These are phyloP conservation scores for Micrasema longulum DNA, from an alignment of 1,140 invertebrate genomes.

Conservation along the genomic window DNA sequence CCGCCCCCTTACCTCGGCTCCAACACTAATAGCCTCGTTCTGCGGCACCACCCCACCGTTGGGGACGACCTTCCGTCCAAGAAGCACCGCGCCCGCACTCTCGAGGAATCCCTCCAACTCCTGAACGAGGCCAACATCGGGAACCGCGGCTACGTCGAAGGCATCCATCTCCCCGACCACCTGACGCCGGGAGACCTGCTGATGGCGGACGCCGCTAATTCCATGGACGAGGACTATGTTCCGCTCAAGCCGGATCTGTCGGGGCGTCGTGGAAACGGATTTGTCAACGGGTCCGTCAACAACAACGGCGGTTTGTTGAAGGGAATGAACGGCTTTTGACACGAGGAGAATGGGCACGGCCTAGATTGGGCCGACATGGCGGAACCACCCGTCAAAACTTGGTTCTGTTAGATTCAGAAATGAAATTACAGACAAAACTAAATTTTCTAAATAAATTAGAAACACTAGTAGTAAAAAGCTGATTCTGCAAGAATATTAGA, in stretches of 20 bases:
- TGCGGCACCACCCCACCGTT: constrained; percentile 55
- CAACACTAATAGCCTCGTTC: constrained; percentile 60
- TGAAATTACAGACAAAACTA: too few species aligned
- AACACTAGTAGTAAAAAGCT: too few species aligned
- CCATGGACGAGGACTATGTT: constrained; percentile 55
- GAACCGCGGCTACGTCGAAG: constrained; percentile 40
- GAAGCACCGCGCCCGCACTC: constrained; percentile 59
- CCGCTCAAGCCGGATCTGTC: constrained; percentile 53
- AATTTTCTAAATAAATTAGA: too few species aligned
- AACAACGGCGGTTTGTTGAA: constrained; percentile 59
- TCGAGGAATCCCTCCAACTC: constrained; percentile 65
- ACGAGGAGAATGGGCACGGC: constrained; percentile 56
- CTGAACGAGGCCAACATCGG: constrained; percentile 65
- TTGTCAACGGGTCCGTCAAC: constrained; percentile 59
- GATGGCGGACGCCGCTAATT: constrained; percentile 54
- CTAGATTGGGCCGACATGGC: constrained; percentile 56
- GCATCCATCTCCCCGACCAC: constrained; percentile 2
- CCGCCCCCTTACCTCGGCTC: constrained; percentile 64
- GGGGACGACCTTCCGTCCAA: constrained; percentile 57
- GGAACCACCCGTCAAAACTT: constrained; percentile 64
- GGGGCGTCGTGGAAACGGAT: constrained; percentile 57
- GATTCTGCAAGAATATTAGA: too few species aligned
- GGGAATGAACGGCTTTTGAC: constrained; percentile 61
- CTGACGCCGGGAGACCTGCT: constrained; percentile 35
- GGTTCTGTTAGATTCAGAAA: constrained; percentile 62